Base-by-base conservation (phyloP, 2,797 vertebrate species). In the Labroides dimidiatus region DNA sequence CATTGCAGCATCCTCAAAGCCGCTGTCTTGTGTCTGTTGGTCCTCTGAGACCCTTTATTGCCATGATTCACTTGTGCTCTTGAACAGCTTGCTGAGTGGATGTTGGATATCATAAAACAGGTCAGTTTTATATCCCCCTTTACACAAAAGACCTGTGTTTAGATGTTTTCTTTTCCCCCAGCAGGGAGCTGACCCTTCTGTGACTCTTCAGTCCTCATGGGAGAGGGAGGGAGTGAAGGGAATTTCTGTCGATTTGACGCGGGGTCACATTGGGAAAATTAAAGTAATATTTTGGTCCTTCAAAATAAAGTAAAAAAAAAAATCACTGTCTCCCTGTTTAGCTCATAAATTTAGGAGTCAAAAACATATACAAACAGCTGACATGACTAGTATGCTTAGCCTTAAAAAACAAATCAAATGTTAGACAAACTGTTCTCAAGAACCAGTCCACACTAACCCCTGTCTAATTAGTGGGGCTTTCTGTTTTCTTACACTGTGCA, bases 41-140 rank as follows among this genome's bases (percentile, higher is more conserved):
- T 64, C 49, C 43, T 39, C 39, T 62, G 59, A 64, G 61, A 54
- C 67, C 49, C 10, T 44, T 74, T 54, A 54, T 57, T 48, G 48
- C 37, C 19, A 14, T 41, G 30, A 43, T 53, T 63, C 39, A 43
- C 43, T 74, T 49, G 6, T 52, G 8, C 36, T 33, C 21, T 44
- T 68, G 6, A 53, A 36, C 42, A 19, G 30, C 43, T 53, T 13
- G 41, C 59, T 50, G 45, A 57, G 41, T 45, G 50, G 42, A 49
- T 70, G 43, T 54, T 64, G 20, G 19, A 42, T 50, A 64, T 67
- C 41, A 66, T 64, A 66, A 75, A 72, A 53, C 10, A 17, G 47
- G 10, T n/a, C 14, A 21, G 9, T 21, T 66, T 44, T 64, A 42
- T 21, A 64, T n/a, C 49, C 53, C 53, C 54, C 21, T 53, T 60